These are phyloP conservation scores for Lycopodina hypogea DNA, from an alignment of 37 sponge, comb jelly and placozoan species.

Conservation along the genomic window DNA sequence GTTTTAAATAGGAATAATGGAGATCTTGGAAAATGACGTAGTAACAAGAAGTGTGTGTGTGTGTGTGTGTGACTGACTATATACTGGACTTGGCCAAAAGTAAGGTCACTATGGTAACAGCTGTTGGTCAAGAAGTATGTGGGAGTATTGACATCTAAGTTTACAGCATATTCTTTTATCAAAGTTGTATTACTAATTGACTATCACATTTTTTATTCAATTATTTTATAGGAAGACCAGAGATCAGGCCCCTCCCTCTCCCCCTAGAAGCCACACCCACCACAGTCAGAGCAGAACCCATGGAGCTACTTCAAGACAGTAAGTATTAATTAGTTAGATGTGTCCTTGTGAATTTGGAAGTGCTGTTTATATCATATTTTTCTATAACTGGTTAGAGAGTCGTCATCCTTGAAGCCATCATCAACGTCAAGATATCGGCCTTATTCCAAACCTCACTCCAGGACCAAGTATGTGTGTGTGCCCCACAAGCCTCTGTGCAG, in stretches of 20 bases:
- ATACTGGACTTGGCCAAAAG: no score
- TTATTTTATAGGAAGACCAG: background rate
- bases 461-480: background rate
- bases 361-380: no score
- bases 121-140: no score
- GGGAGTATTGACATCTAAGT: no score
- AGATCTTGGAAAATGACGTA: no score
- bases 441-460: conserved; percentile 8
- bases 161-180: no score
- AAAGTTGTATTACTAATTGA: no score
- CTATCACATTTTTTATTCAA: no score
- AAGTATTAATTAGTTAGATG: background rate
- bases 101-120: no score
- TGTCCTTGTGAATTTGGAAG: background rate
- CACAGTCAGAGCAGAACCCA: background rate
- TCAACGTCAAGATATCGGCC: conserved; percentile 4
- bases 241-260: background rate
- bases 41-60: no score
- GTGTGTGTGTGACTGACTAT: no score
- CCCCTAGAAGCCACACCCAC: conserved; percentile 10
- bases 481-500: background rate
- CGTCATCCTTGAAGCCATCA: background rate
- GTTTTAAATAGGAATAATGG: no score
- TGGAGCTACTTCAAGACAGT: background rate
- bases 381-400: background rate